A percentile compares a stretch with the other conserved stretches of the same genome.
Conservation (phyloP, 2,888 invertebrate genomes). For the Taenaris catops region DNA sequence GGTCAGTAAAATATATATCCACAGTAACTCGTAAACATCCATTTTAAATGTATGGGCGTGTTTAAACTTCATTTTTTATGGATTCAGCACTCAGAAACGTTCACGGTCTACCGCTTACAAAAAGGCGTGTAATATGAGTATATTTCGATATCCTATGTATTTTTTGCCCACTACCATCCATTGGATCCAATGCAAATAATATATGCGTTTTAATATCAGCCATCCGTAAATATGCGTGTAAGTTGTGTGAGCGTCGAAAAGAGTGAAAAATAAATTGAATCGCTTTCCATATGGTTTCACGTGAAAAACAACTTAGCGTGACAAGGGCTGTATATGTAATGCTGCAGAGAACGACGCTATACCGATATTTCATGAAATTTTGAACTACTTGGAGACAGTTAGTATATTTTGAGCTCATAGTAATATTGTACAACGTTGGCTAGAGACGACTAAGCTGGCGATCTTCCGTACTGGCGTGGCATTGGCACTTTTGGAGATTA, state of each 20-base stretch:
- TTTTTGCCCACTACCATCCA: constrained; percentile 15
- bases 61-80: constrained; percentile 6
- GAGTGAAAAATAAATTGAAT: constrained; percentile 18
- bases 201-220: constrained; percentile 25
- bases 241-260: constrained; percentile 7
- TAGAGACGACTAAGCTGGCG: no score
- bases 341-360: no score
- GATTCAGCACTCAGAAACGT: constrained; percentile 15
- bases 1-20: no score
- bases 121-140: constrained; percentile 18
- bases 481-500: no score
- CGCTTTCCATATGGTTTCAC: constrained; percentile 15
- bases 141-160: constrained; percentile 12
- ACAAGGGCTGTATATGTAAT: no score
- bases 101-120: constrained; percentile 16
- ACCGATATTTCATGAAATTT: no score
- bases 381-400: no score
- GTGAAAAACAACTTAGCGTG: no score
- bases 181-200: constrained; percentile 20
- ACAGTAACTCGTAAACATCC: constrained; percentile 2
- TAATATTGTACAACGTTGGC: no score
- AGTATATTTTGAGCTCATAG: no score
- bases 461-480: no score
- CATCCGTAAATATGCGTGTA: constrained; percentile 20
- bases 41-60: no score